These are phyloP conservation scores for Conus canariensis DNA, from an alignment of 2,888 invertebrate species.

Conservation along the genomic window DNA sequence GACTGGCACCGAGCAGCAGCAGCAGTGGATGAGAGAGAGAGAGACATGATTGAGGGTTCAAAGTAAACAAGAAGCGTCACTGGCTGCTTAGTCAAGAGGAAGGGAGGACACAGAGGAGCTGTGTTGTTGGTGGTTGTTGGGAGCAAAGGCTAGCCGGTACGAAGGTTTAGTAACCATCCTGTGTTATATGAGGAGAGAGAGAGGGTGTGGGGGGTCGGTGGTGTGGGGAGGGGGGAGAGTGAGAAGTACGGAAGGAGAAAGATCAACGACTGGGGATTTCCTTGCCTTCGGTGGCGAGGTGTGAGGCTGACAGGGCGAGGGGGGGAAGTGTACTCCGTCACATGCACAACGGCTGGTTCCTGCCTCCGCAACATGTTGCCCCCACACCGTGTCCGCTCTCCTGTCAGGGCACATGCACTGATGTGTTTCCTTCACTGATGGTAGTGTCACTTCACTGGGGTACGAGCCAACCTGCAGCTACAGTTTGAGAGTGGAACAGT, in stretches of 20 bases:
- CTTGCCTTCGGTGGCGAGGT: not conserved
- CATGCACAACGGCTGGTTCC: not conserved
- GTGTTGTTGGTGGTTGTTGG: too few species aligned
- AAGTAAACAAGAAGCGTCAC: not conserved
- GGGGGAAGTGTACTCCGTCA: not conserved
- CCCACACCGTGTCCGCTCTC: too few species aligned
- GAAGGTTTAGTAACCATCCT: not conserved
- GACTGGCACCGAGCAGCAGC: not conserved
- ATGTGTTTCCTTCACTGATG: too few species aligned
- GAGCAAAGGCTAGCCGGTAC: not conserved
- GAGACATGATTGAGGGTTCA: not conserved
- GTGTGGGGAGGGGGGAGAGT: not conserved
- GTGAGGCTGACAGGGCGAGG: not conserved
- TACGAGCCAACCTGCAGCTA: too few species aligned
- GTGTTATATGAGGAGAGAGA: not conserved
- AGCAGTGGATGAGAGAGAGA: not conserved
- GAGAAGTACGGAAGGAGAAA: not conserved
- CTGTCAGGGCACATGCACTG: too few species aligned
- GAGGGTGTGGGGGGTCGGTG: not conserved
- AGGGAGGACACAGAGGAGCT: too few species aligned
- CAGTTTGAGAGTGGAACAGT: too few species aligned
- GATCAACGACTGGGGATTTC: not conserved
- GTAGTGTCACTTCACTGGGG: too few species aligned
- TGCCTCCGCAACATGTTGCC: not conserved
- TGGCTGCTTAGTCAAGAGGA: not conserved